These are phyloP conservation scores for Ictidomys tridecemlineatus DNA, from an alignment of 2,113 vertebrate species.

Conservation along the genomic window DNA sequence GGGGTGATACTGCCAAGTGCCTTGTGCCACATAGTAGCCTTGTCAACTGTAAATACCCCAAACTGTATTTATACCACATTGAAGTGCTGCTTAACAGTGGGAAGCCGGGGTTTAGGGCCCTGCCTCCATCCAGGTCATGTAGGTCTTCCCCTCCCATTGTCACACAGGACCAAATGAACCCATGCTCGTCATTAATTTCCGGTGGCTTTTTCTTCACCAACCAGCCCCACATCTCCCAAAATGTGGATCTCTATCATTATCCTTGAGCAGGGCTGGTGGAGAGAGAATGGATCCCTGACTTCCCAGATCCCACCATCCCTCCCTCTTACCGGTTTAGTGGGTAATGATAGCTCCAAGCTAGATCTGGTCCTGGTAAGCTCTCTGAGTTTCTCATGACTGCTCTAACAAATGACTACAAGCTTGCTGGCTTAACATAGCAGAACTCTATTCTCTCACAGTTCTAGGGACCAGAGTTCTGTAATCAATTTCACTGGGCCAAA, in stretches of 20 bases:
- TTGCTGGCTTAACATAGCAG: not conserved
- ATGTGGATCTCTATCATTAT: not conserved
- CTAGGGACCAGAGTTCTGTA: not conserved
- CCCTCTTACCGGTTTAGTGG: not conserved
- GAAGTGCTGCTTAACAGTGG: not conserved
- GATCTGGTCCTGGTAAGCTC: too few species aligned
- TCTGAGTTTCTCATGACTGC: not conserved
- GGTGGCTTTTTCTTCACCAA: not conserved
- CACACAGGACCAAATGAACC: not conserved
- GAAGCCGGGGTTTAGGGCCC: not conserved
- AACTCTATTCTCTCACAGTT: not conserved
- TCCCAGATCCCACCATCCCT: rapidly evolving
- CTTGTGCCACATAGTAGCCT: not conserved
- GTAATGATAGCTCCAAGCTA: rapidly evolving
- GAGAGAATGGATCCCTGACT: not conserved
- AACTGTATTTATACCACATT: conserved; percentile 39
- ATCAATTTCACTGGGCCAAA: too few species aligned
- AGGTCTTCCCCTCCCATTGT: too few species aligned
- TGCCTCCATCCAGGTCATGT: not conserved
- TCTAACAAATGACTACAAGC: not conserved
- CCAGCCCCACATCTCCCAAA: rapidly evolving
- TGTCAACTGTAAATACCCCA: not conserved
- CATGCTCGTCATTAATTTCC: not conserved
- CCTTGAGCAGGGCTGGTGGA: not conserved
- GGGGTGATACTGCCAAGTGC: not conserved